phyloP scores from a whole-genome alignment of 2,888 invertebrate genomes.

The Epiblema foenella region DNA sequence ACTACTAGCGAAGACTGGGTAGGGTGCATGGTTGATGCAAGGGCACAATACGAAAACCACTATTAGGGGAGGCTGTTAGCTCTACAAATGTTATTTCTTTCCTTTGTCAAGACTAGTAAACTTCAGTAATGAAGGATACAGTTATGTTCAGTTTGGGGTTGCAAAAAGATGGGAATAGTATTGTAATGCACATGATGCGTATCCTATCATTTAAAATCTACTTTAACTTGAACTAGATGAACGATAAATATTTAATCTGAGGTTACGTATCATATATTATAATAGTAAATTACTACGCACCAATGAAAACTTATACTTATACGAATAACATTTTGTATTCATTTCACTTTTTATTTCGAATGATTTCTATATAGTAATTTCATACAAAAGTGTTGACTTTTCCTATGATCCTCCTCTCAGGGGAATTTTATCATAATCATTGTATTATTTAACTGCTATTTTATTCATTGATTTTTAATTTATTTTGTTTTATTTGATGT shows the following conservation, averaged over 20 bases:
- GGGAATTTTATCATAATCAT: no score
- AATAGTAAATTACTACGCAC: background rate
- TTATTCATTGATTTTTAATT: no score
- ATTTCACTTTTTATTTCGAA: no score
- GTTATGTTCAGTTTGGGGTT: slow-evolving; percentile 34
- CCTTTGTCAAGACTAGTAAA: slow-evolving; percentile 52
- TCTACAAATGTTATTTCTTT: slow-evolving; percentile 61
- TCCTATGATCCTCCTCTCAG: no score
- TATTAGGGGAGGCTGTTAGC: slow-evolving; percentile 56
- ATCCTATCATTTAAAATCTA: background rate
- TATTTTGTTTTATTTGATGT: no score
- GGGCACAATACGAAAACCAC: slow-evolving; percentile 52
- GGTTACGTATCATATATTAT: background rate
- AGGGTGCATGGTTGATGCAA: slow-evolving; percentile 77
- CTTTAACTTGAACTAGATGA: background rate
- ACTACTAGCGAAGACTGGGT: slow-evolving; percentile 63
- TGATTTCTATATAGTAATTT: no score
- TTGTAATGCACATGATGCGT: background rate
- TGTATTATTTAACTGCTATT: no score
- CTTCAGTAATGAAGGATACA: slow-evolving; percentile 53
- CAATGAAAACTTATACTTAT: no score
- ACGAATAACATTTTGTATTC: no score
- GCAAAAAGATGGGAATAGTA: slow-evolving; percentile 4
- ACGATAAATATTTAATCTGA: background rate
- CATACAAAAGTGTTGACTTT: no score